Conservation (phyloP, 2,797 vertebrate genomes). For the Menidia menidia region DNA sequence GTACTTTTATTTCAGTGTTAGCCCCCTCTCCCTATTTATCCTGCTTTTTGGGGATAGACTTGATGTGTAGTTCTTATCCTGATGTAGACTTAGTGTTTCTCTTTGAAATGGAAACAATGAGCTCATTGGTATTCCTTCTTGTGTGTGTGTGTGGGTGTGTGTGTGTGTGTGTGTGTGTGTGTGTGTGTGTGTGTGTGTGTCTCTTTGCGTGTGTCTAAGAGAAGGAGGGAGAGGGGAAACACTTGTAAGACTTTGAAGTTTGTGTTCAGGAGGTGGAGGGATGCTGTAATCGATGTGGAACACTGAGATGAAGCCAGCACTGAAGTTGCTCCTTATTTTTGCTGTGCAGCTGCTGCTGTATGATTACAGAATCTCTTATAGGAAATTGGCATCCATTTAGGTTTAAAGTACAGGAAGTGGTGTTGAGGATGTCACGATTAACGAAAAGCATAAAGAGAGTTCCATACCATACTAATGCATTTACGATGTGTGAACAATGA, state of each 20-base stretch:
- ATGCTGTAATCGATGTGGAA: slow-evolving; percentile 55
- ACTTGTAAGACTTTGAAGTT: slow-evolving; percentile 65
- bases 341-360: slow-evolving; percentile 11
- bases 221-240: slow-evolving; percentile 24
- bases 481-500: slow-evolving; percentile 9
- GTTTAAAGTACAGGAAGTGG: slow-evolving; percentile 5
- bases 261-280: slow-evolving; percentile 49
- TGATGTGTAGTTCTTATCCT: slow-evolving; percentile 52
- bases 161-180: slow-evolving; percentile 40
- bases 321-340: slow-evolving; percentile 47
- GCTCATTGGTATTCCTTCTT: slow-evolving; percentile 70
- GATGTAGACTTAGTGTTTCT: slow-evolving; percentile 38
- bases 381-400: slow-evolving; percentile 37
- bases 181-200: slow-evolving; percentile 48
- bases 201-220: slow-evolving; percentile 10
- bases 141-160: slow-evolving; percentile 49
- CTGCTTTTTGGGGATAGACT: slow-evolving; percentile 37
- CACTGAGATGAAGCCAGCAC: slow-evolving; percentile 45
- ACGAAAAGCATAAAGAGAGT: slow-evolving; percentile 36
- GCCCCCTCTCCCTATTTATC: slow-evolving; percentile 42
- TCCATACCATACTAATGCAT: neutral
- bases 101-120: slow-evolving; percentile 74
- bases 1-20: slow-evolving; percentile 35
- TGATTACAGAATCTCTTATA: slow-evolving; percentile 36
- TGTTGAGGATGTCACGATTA: slow-evolving; percentile 29